Evolutionary conservation across 2,113 vertebrate genomes (phyloP).

Genomic region (Chaetorhynchus papuensis): DNA sequence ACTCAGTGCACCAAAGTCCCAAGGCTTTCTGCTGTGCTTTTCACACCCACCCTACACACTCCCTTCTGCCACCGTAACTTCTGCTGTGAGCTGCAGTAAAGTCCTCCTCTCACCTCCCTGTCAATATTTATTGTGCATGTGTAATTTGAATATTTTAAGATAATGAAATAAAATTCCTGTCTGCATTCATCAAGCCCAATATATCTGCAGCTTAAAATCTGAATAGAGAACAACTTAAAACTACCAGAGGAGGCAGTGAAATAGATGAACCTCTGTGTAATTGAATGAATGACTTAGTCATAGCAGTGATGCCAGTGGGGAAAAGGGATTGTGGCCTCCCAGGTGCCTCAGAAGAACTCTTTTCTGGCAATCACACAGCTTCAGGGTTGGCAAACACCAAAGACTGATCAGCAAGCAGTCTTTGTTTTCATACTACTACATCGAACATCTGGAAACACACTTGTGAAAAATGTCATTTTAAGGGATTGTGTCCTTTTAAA

Average conservation of each 20-base stretch:
- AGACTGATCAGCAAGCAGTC: neutral
- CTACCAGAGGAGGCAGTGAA: neutral
- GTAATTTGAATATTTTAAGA: neutral
- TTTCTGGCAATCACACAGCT: neutral
- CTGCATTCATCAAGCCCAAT: neutral
- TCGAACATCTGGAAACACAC: neutral
- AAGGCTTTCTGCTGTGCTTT: neutral
- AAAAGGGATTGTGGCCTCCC: neutral
- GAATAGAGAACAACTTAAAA: neutral
- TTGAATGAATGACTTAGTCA: neutral
- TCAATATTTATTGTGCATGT: slow-evolving; percentile 42
- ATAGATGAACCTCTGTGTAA: neutral
- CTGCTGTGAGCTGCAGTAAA: neutral
- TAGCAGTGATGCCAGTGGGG: neutral
- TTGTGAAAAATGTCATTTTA: neutral
- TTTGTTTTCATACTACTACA: neutral
- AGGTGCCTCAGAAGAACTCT: neutral
- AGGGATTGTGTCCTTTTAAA: neutral
- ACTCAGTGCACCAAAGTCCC: neutral
- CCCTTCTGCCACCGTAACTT: neutral
- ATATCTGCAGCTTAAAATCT: neutral
- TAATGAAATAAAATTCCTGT: slow-evolving; percentile 34
- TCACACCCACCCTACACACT: neutral
- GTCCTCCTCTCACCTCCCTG: neutral
- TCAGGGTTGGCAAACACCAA: neutral